A percentile compares a stretch with the other conserved stretches of the same genome.
Conservation (phyloP, 2,113 vertebrate species). For the Benthochromis sp. region DNA sequence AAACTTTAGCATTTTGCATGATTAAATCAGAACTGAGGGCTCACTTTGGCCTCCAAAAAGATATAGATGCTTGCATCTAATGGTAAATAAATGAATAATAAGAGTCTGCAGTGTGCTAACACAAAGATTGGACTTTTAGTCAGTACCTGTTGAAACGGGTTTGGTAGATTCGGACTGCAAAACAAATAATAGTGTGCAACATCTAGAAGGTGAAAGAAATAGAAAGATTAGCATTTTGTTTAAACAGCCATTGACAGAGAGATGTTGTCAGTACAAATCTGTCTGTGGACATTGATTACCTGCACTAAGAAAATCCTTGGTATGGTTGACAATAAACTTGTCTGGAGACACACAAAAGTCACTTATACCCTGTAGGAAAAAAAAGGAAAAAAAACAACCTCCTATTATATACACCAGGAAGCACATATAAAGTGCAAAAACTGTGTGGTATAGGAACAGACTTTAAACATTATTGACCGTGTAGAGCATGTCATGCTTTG, state of each 20-base stretch:
- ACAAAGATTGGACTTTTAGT: neutral
- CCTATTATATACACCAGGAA: neutral
- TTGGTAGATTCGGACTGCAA: slow-evolving; percentile 82
- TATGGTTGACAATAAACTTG: slow-evolving; percentile 86
- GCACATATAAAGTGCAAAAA: neutral
- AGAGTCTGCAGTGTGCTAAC: neutral
- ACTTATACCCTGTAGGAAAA: slow-evolving; percentile 79
- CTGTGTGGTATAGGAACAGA: neutral
- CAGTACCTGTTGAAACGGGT: slow-evolving; percentile 93
- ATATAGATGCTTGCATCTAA: neutral
- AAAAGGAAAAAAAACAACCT: neutral
- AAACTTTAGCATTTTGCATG: slow-evolving; percentile 47
- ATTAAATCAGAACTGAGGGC: slow-evolving; percentile 30
- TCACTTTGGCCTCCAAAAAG: slow-evolving; percentile 10
- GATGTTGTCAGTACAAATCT: neutral
- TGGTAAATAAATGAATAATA: neutral
- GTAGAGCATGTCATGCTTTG: neutral
- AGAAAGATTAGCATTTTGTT: neutral
- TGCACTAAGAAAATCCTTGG: slow-evolving; percentile 71
- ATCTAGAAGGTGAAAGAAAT: slow-evolving; percentile 67
- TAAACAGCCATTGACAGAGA: neutral
- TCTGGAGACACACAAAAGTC: slow-evolving; percentile 93
- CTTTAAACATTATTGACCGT: neutral
- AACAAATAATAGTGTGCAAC: slow-evolving; percentile 89
- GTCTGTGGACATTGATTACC: slow-evolving; percentile 64